Evolutionary conservation across 2,797 vertebrate species (phyloP).

Genomic region (Aselliscus stoliczkanus): DNA sequence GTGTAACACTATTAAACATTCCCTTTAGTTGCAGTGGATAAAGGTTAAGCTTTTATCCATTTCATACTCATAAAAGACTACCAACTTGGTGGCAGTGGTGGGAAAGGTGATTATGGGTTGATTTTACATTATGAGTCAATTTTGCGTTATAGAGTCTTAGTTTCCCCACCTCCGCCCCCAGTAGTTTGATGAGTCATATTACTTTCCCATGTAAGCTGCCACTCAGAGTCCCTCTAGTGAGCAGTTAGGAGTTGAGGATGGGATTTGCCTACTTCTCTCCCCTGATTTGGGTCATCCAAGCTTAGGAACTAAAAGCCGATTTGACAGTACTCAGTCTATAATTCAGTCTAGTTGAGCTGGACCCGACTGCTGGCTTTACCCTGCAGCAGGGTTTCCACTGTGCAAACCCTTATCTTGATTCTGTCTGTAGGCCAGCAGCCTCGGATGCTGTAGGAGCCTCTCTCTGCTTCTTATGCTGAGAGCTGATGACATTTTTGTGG

Average conservation of each 20-base stretch:
- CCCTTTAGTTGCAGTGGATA: neutral
- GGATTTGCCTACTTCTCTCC: neutral
- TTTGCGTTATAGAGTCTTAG: neutral
- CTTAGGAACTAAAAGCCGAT: neutral
- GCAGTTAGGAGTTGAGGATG: neutral
- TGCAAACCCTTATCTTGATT: neutral
- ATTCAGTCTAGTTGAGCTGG: neutral
- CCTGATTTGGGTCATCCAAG: neutral
- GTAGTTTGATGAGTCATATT: neutral
- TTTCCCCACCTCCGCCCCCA: neutral
- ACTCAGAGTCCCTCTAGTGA: neutral
- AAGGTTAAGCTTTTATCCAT: neutral
- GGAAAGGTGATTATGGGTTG: constrained; percentile 1
- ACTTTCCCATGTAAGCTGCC: neutral
- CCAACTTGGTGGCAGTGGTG: neutral
- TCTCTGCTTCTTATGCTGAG: neutral
- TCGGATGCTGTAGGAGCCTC: neutral
- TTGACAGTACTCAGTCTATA: neutral
- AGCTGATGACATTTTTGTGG: neutral
- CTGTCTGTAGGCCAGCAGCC: neutral
- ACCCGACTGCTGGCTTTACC: neutral
- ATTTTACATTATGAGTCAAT: neutral
- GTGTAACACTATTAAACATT: constrained; percentile 36
- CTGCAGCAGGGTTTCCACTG: neutral
- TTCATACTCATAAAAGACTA: neutral